Base-by-base conservation (phyloP, 2,888 invertebrate genomes). In the Agrochola macilenta region DNA sequence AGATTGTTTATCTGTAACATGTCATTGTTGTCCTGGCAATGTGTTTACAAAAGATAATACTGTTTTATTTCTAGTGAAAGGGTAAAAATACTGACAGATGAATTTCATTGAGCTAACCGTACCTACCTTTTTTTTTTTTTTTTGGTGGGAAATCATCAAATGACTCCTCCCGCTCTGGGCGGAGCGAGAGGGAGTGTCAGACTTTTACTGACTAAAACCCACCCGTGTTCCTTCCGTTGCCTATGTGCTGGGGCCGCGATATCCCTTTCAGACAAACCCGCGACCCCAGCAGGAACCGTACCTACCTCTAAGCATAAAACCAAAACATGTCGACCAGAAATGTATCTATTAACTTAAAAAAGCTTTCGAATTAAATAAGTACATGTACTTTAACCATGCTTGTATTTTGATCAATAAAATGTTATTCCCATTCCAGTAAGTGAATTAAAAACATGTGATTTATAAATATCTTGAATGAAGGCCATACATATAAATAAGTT, bases 1-100 rank as follows among this genome's bases (percentile, higher is more conserved):
- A 43, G 23, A 46, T 69, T 52, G 26, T 69, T 64, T 46, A 58
- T n/a, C n/a, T n/a, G n/a, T n/a, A n/a, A n/a, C n/a, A n/a, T n/a
- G n/a, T n/a, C n/a, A 7, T 35, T 57, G 35, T n/a, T 39, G n/a
- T 1, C 11, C n/a, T 57, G 57, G 11, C 3, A 63, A 30, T 35
- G 23, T 63, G 35, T 35, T 54, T n/a, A 30, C 23, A 43, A 54
- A 30, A 54, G 30, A 14, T 17, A 8, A 43, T 11, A 30, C 5
- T 23, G 49, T 30, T 35, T 30, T 52, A 30, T 61, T 52, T 57
- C 46, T 46, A n/a, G 57, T 70, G 8, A 69, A 52, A 12, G 3
- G 8, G 8, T 43, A 5, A 43, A 30, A 64, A 49, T 26, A 35
- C 23, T 43, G 12, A 43, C 17, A 23, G 30, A 35, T 76, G 12